Base-by-base conservation (phyloP, 53 echinoderm and acorn worm genomes). In the Paracentrotus lividus region DNA sequence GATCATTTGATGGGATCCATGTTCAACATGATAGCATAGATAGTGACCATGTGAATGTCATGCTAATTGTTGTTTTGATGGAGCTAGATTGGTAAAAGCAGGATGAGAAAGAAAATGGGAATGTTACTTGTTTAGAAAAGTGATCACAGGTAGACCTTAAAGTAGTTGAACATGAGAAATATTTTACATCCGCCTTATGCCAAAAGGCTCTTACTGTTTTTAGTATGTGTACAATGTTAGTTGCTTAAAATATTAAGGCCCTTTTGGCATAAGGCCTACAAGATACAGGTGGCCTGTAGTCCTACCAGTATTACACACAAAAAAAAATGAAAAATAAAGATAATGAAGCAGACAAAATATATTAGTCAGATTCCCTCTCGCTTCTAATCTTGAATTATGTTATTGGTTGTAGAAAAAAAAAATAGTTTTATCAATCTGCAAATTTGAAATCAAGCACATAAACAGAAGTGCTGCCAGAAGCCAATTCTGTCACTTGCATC, bases 11-110 rank as follows among this genome's bases (percentile, higher is more conserved):
- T 76, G 32, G 34, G 67, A 33, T 67, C 32, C 27, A 29, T 67
- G 7, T 9, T 81, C 44, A 47, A 45, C 47, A n/a, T 21, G 23
- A 26, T 81, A 12, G 81, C 9, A 76, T 81, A 47, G 45, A 47
- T 81, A 27, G 81, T 81, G 45, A 47, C 81, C 44, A 44, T 45
- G 40, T 47, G 47, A 44, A 81, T 47, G 8, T 81, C n/a, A 81
- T 15, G 27, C 9, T 67, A 33, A 2, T 3, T 32, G 6, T 72
- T 72, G 27, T 72, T 5, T 64, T 27, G 64, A 27, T 31, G 31
- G 8, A 29, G 31, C 10, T 64, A 64, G n/a, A 8, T 64, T 57
- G 57, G 20, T 57, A 57, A 64, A 10, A 29, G 27, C 64, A 29
- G 64, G 64, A 64, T 29, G 31, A 64, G 8, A 26, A 26, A 31